Base-by-base conservation (phyloP, 2,888 invertebrate genomes). In the Listrodromus nycthemerus region DNA sequence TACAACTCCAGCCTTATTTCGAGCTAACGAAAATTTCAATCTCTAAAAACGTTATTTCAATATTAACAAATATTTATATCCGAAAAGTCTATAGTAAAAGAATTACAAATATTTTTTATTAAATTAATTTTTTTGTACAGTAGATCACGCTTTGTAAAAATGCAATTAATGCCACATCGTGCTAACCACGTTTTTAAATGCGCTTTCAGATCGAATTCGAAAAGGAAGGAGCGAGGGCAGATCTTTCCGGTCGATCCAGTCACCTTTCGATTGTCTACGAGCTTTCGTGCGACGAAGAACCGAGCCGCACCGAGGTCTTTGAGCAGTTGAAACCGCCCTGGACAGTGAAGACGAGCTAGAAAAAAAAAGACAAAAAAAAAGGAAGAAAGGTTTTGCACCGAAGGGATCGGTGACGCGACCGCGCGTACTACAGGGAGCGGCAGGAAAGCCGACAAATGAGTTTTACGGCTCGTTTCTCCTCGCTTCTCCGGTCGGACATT, bases 401-500 rank as follows among this genome's bases (percentile, higher is more conserved):
- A 78, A 48, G 45, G 76, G 65, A 66, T 66, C 61, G 65, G 30
- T 55, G 55, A 76, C 76, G 66, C 27, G 74, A 45, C 58, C 61
- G 65, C 63, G 83, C 80, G 83, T 83, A 83, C 77, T 69, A 83
- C 83, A 76, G 83, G 83, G 83, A 80, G 83, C 83, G 83, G 80
- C 80, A 83, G 82, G 88, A 86, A 88, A 87, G 86, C 86, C 86
- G 87, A 86, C 88, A 87, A 90, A 89, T 87, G 89, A 85, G 85
- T 87, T 90, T 89, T 89, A 91, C 88, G 88, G 87, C 88, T 88
- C 86, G 82, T 86, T 90, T 90, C 89, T 87, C 88, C 87, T 87
- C 58, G 58, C 58, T 61, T 73, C n/a, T 71, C 13, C 27, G 19
- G 27, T 19, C n/a, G 30, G 76, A 77, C 83, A 80, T 83, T 80